These are phyloP conservation scores for Hirtodrosophila histrioides DNA, from an alignment of 2,888 invertebrate species.

Conservation along the genomic window DNA sequence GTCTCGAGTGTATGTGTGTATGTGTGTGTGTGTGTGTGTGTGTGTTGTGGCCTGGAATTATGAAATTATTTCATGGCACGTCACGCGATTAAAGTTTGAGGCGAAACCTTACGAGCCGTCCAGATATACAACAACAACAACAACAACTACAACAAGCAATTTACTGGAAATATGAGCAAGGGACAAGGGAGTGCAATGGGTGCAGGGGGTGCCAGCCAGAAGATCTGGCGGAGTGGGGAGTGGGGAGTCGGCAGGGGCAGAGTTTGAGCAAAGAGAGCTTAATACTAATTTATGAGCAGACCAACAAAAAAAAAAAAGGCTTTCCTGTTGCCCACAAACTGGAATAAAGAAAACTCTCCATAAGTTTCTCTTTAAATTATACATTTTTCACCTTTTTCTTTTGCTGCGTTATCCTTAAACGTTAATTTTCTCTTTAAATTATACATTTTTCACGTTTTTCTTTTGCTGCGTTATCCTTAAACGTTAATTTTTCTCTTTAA, in stretches of 20 bases:
- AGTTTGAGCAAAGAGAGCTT: too few species aligned
- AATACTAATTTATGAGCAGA: too few species aligned
- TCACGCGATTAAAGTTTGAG: conserved; percentile 67
- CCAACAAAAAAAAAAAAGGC: too few species aligned
- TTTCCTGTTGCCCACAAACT: too few species aligned
- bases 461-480: neutral
- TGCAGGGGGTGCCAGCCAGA: too few species aligned
- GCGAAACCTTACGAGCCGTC: conserved; percentile 22
- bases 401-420: neutral
- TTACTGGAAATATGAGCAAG: neutral
- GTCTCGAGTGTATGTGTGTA: conserved; percentile 1
- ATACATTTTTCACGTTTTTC: neutral
- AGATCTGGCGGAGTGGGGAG: too few species aligned
- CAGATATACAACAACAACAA: conserved; percentile 14
- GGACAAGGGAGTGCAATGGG: too few species aligned
- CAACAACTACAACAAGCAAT: conserved; percentile 9
- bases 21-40: conserved; percentile 23
- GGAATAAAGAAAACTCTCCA: too few species aligned
- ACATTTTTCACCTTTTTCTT: neutral
- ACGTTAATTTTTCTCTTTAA: too few species aligned
- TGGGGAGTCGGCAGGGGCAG: too few species aligned
- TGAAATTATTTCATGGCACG: conserved; percentile 63
- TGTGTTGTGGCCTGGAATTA: conserved; percentile 58
- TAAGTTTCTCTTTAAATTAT: neutral
- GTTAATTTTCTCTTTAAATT: neutral